Evolutionary conservation across 2,797 vertebrate genomes (phyloP).

Genomic region (Cossypha caffra): DNA sequence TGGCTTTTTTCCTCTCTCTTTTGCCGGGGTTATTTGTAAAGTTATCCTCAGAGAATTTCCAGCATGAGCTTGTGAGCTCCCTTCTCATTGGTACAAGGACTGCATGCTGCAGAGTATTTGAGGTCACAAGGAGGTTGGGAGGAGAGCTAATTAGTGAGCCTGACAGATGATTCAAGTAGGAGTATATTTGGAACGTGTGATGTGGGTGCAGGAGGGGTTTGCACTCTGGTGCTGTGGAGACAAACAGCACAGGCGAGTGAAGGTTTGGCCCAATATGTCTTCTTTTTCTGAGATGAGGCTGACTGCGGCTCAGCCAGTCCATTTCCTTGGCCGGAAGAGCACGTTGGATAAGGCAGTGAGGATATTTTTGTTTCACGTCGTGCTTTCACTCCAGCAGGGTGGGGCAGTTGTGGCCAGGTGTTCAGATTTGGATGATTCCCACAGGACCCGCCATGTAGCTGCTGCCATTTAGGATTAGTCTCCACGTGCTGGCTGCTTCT

Average conservation of each 20-base stretch:
- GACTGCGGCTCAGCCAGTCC: neutral
- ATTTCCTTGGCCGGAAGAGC: neutral
- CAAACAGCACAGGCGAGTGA: neutral
- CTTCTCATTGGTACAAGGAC: neutral
- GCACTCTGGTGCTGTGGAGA: neutral
- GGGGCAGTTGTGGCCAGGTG: constrained; percentile 6
- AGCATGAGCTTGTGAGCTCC: neutral
- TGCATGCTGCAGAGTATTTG: neutral
- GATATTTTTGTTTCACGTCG: neutral
- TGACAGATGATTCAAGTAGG: neutral
- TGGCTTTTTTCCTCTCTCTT: constrained; percentile 13
- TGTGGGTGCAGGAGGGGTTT: neutral
- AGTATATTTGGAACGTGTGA: neutral
- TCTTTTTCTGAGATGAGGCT: constrained; percentile 9
- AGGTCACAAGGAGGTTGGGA: neutral
- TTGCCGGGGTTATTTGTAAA: neutral
- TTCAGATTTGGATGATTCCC: neutral
- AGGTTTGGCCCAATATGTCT: neutral
- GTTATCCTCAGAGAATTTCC: constrained; percentile 23
- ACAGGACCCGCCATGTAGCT: constrained; percentile 60
- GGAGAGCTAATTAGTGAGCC: neutral
- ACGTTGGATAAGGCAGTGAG: neutral
- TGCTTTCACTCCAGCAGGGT: constrained; percentile 33
- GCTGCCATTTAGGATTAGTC: neutral
- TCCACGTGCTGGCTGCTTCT: neutral